These are phyloP conservation scores for Ammodytes dubius DNA, from an alignment of 2,113 vertebrate genomes.

Conservation along the genomic window DNA sequence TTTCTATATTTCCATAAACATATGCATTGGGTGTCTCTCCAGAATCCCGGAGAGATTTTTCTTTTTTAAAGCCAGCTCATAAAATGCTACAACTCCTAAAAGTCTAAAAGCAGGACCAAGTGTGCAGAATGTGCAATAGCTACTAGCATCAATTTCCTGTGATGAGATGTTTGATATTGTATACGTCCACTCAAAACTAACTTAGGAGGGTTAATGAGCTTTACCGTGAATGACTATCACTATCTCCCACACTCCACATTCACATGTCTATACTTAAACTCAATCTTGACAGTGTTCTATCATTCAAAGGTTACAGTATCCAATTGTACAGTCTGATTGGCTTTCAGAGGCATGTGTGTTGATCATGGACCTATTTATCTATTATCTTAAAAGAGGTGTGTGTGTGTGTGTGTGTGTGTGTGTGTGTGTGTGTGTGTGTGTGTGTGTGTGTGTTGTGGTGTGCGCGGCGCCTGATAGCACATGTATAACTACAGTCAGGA, in stretches of 20 bases:
- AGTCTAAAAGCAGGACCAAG: background rate
- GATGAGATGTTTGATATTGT: background rate
- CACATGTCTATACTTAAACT: too few relatives aligned
- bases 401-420: background rate
- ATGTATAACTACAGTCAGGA: too few relatives aligned
- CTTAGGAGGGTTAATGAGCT: background rate
- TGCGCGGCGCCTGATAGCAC: too few relatives aligned
- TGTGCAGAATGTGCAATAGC: background rate
- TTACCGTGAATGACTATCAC: background rate
- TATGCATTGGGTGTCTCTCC: background rate
- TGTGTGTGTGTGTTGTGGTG: too few relatives aligned
- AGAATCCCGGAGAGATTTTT: background rate
- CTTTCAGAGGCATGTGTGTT: background rate
- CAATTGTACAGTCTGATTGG: background rate
- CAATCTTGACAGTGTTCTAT: background rate
- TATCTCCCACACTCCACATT: too few relatives aligned
- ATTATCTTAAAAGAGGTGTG: too few relatives aligned
- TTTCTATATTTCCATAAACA: background rate
- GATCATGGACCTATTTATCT: background rate
- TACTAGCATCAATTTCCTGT: background rate
- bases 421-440: too few relatives aligned
- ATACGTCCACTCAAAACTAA: background rate
- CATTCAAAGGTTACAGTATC: rapidly evolving
- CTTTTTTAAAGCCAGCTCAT: background rate
- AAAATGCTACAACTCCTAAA: background rate